Evolutionary conservation across 2,888 invertebrate species (phyloP), one percentile per base, ranked within the genome.

Genomic region (Argyresthia albistria): DNA sequence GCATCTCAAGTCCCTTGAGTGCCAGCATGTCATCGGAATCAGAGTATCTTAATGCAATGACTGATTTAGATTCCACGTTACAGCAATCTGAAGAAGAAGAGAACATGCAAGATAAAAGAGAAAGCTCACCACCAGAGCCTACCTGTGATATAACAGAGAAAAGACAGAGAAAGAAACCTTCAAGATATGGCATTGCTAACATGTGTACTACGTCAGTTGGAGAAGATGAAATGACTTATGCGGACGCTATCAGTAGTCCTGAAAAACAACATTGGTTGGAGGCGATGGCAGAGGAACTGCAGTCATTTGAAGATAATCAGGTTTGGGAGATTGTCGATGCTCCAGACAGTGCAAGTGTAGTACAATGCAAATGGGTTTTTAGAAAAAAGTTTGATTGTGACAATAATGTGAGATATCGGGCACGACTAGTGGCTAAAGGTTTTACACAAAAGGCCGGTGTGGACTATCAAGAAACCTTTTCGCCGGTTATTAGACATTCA

Each of bases 221-320:
- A 36, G 46, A 51, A n/a, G n/a, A n/a, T n/a, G n/a, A n/a, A n/a
- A n/a, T n/a, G n/a, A n/a, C n/a, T n/a, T n/a, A n/a, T n/a, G n/a
- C n/a, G n/a, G n/a, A n/a, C n/a, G n/a, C n/a, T 25, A 43, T 56
- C 43, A 53, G 49, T 43, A 48, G 55, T 25, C 54, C 56, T 49
- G 58, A 58, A 35, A 46, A 37, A 46, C 48, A 56, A n/a, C 43
- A 53, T 45, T 58, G 54, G 54, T 43, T 53, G 43, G 49, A 55
- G 55, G 58, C 58, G 15, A 55, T 55, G 54, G 50, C 45, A 45
- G 56, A 58, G 9, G 55, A 56, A 37, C 55, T 58, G 53, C 54
- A 58, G 52, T 52, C 56, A 37, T 58, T 58, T 36, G 39, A 56
- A 46, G 56, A 58, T 12, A 58, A 58, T 39, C 4, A 54, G 9